A percentile compares a stretch with the other conserved stretches of the same genome.
These are phyloP conservation scores for Salpingus planirostris DNA, from an alignment of 2,888 invertebrate species.

Conservation along the genomic window DNA sequence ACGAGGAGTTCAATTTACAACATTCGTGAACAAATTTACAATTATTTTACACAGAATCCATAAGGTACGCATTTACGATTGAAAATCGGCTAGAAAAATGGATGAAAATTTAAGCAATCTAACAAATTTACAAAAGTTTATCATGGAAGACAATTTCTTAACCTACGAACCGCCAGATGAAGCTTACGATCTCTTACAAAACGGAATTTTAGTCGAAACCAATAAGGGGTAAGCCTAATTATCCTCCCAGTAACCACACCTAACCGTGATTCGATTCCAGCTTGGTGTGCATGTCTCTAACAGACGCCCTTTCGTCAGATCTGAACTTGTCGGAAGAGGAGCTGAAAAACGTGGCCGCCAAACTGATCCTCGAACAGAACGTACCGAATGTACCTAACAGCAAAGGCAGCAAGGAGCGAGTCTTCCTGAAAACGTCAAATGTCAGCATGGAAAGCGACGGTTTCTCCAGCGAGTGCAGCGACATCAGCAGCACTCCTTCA, in stretches of 20 bases:
- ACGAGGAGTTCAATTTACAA: no score
- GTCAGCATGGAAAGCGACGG: constrained; percentile 38
- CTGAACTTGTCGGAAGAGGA: constrained; percentile 43
- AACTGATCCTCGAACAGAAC: constrained; percentile 39
- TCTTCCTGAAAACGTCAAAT: constrained; percentile 7
- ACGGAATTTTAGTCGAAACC: constrained; percentile 43
- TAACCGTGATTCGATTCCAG: constrained; percentile 31
- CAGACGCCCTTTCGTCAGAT: constrained; percentile 41
- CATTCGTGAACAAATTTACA: no score
- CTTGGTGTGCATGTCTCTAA: constrained; percentile 42
- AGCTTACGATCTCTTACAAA: constrained; percentile 40
- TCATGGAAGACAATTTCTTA: not conserved
- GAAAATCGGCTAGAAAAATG: not conserved
- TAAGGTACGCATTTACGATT: not conserved
- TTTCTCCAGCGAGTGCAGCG: constrained; percentile 37
- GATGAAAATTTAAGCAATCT: not conserved
- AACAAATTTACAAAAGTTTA: not conserved
- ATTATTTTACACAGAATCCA: no score
- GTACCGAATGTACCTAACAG: constrained; percentile 10
- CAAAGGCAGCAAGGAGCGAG: constrained; percentile 8
- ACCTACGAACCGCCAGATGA: constrained; percentile 26
- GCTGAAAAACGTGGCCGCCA: constrained; percentile 40
- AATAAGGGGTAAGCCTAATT: constrained; percentile 37
- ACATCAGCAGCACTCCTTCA: constrained; percentile 26
- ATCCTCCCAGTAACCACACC: not conserved